Evolutionary conservation across 1,140 invertebrate genomes (phyloP), one percentile per base, ranked within the genome.

Genomic region (Musca domestica): DNA sequence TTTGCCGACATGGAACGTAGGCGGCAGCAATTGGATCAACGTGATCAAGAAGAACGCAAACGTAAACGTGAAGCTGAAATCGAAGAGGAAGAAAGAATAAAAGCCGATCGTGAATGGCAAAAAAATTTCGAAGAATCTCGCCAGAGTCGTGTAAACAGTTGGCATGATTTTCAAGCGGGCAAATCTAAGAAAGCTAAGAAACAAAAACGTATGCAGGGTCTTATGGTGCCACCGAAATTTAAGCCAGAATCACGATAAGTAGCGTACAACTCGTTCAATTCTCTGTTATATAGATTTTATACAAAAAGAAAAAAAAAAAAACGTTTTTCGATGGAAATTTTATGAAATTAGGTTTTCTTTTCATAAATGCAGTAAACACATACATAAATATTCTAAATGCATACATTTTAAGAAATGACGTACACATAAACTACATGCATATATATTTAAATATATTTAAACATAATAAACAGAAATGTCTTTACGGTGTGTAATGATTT

Each of bases 81-180:
- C 61, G 92, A 94, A 68, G 93, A 93, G 67, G 95, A 97, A 83
- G 94, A 96, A 76, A 91, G 92, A 74, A 88, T 90, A 67, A 93
- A 94, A 65, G 82, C 92, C 58, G 92, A 97, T 76, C 92, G 94
- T 74, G 95, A 98, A 83, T 98, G 96, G 95, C 92, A 96, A 70
- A 95, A 96, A 78, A 99, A 98, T 85, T 99, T 96, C 87, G 96
- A 99, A 90, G 96, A 96, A 85, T 96, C 94, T 56, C 86, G 96
- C 72, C 94, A 97, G 85, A 95, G 91, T 65, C 85, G 96, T 72
- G 95, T 98, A 0, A 92, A 95, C 67, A 98, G 95, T 82, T 98
- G 96, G 96, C 94, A 98, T 80, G 92, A 88, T 49, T 98, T 98
- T 81, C 92, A 96, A 80, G 91, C 90, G 30, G 89, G 88, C 54